Evolutionary conservation across 1,140 invertebrate species (phyloP), one percentile per base, ranked within the genome.

Genomic region (Brevipalpus yothersi): DNA sequence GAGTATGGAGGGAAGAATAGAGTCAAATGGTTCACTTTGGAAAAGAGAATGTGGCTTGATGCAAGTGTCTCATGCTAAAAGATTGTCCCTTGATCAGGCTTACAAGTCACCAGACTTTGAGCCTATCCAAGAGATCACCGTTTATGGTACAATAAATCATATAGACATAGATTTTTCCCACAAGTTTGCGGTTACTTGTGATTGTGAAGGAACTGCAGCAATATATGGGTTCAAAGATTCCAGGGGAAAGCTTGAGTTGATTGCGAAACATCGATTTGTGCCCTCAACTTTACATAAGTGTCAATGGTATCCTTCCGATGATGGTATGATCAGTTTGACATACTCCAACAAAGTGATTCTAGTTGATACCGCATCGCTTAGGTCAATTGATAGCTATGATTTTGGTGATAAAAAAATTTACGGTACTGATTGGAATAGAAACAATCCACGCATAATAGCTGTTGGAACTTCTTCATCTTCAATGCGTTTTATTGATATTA

Each of bases 271-370:
- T 21, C 21, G 53, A 40, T 53, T 53, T 21, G 31, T 41, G 10
- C 19, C 49, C n/a, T n/a, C 43, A 19, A 47, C 39, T 3, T 11
- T 59, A 4, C 17, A 53, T 17, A 31, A 42, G 19, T 53, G 49
- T 53, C 58, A 59, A 59, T 59, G 58, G 58, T 59, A 49, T 60
- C 59, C 59, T 21, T 15, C 9, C n/a, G 60, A 60, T 40, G 40
- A 40, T 45, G 60, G 60, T 5, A 59, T 60, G 41, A 17, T 60
- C 9, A 9, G 9, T 8, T 2, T 43, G 3, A 40, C 51, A 15
- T 43, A 60, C 10, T 54, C 53, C 8, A 43, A 60, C 19, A 47
- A 41, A 19, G 21, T 56, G 1, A 11, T 17, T 11, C 12, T 60
- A 15, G 21, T 58, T 10, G 60, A 60, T 49, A 56, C 60, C 2